Percentiles rank a stretch among this genome's conserved stretches.
These are phyloP conservation scores for Dynastes grantii DNA, from an alignment of 2,888 invertebrate genomes.

Conservation along the genomic window DNA sequence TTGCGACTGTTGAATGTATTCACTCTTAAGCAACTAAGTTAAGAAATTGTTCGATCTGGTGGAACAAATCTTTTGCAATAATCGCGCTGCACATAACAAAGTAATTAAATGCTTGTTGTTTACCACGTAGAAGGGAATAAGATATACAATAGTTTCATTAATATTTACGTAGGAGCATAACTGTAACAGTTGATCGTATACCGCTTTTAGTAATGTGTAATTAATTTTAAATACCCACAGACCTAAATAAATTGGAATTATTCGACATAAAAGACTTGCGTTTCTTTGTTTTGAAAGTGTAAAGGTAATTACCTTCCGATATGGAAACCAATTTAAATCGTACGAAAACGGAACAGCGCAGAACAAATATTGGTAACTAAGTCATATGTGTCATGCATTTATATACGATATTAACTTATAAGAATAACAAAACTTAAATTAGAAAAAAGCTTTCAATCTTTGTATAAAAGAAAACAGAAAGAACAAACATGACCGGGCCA, in stretches of 20 bases:
- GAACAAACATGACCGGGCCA: conserved; percentile 44
- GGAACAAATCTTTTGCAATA: conserved; percentile 7
- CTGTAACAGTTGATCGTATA: not conserved
- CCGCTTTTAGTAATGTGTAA: not conserved
- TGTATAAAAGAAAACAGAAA: conserved; percentile 21
- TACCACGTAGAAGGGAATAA: not conserved
- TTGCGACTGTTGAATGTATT: not conserved
- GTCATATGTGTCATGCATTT: conserved; percentile 26
- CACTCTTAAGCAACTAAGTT: not conserved
- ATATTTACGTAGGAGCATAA: too few relatives aligned
- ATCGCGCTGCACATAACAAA: not conserved
- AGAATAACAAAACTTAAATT: conserved; percentile 23
- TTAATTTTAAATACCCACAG: not conserved
- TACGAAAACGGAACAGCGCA: not conserved
- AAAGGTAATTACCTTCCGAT: not conserved
- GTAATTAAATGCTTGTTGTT: not conserved
- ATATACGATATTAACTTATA: conserved; percentile 20
- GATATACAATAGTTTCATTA: too few relatives aligned
- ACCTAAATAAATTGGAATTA: not conserved
- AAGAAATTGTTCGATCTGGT: not conserved
- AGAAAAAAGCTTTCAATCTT: conserved; percentile 42
- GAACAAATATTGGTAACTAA: conserved; percentile 43
- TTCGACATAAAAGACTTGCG: not conserved
- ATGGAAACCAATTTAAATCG: too few relatives aligned
- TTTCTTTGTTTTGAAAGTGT: not conserved